phyloP scores from a whole-genome alignment of 2,888 invertebrate species.

The Calameuta filiformis region DNA sequence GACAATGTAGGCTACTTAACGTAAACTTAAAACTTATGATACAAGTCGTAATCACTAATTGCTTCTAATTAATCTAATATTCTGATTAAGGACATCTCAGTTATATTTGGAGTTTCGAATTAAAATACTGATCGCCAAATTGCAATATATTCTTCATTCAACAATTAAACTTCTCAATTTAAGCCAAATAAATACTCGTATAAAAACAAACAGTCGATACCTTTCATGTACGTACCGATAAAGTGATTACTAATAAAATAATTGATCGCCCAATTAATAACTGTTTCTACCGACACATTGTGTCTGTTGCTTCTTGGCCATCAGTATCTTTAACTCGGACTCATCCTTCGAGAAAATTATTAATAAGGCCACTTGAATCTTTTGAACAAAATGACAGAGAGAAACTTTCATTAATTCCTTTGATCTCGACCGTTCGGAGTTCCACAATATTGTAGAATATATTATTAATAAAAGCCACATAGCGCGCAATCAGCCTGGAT shows the following conservation, averaged over 20 bases:
- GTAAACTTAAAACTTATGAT: constrained; percentile 52
- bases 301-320: neutral
- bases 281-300: neutral
- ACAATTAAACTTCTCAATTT: constrained; percentile 21
- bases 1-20: constrained; percentile 49
- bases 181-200: constrained; percentile 20
- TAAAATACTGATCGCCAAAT: neutral
- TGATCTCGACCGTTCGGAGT: neutral
- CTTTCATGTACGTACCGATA: neutral
- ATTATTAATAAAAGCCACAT: neutral
- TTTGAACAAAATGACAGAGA: constrained; percentile 2
- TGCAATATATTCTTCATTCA: neutral
- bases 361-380: constrained; percentile 33
- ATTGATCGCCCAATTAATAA: neutral
- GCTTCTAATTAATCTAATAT: constrained; percentile 19
- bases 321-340: neutral
- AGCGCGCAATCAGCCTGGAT: neutral
- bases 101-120: neutral
- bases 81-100: constrained; percentile 3
- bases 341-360: neutral
- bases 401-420: neutral
- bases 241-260: neutral
- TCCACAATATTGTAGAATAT: neutral
- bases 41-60: constrained; percentile 42
- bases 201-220: neutral